Evolutionary conservation across 1,140 invertebrate genomes (phyloP).

Genomic region (Drosophila pectinifera): DNA sequence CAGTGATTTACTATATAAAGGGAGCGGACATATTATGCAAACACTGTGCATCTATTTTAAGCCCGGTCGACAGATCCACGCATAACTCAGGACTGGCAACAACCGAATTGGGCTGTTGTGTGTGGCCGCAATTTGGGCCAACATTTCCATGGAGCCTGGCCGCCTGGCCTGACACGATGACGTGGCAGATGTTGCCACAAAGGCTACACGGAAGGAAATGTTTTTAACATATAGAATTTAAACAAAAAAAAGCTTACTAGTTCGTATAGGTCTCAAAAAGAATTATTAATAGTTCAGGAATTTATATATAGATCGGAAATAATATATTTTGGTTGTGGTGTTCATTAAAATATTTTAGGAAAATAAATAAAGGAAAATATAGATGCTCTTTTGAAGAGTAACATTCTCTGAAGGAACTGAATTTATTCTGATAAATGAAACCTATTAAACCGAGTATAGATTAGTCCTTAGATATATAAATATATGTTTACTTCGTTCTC

Average conservation of each 20-base stretch:
- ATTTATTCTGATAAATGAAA: background rate
- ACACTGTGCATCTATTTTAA: slow-evolving; percentile 23
- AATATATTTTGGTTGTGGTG: too few species aligned
- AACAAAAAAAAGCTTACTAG: too few species aligned
- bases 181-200: slow-evolving; percentile 27
- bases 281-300: too few species aligned
- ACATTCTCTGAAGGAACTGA: too few species aligned
- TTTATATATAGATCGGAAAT: too few species aligned
- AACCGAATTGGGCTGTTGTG: slow-evolving; percentile 26
- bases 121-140: slow-evolving; percentile 30
- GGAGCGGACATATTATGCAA: slow-evolving; percentile 31
- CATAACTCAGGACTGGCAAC: slow-evolving; percentile 28
- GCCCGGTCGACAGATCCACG: slow-evolving; percentile 23
- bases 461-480: too few species aligned
- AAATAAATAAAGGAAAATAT: too few species aligned
- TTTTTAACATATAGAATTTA: background rate
- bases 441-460: background rate
- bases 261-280: too few species aligned
- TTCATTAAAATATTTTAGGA: too few species aligned
- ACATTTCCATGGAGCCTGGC: slow-evolving; percentile 39
- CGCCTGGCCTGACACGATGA: slow-evolving; percentile 33
- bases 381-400: too few species aligned
- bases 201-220: background rate
- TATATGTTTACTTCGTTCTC: too few species aligned
- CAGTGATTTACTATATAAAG: slow-evolving; percentile 27